Evolutionary conservation across 2,113 vertebrate genomes (phyloP).

Genomic region (Rhinopithecus roxellana): DNA sequence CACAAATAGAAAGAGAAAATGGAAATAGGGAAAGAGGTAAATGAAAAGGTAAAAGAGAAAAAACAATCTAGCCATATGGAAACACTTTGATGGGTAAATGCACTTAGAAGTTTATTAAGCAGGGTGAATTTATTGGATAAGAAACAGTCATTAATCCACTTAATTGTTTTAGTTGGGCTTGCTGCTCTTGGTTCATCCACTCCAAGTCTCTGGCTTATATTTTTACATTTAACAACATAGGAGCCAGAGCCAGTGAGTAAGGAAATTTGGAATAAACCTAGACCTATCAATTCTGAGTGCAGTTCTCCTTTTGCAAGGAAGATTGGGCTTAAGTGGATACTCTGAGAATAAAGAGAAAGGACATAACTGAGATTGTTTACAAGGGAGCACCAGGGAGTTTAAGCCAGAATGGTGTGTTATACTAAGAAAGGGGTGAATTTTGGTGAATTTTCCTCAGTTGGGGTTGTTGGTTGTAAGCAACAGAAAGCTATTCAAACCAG

Average conservation of each 20-base stretch:
- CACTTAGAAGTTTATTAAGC: background rate
- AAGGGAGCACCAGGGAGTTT: background rate
- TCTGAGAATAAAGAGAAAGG: background rate
- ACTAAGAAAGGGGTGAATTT: background rate
- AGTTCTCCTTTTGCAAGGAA: background rate
- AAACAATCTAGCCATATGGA: background rate
- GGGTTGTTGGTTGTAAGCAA: background rate
- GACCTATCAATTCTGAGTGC: background rate
- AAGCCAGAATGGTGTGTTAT: background rate
- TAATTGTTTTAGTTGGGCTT: background rate
- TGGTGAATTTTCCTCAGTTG: background rate
- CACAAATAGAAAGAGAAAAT: slow-evolving; percentile 16
- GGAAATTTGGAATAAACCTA: background rate
- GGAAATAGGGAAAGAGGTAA: background rate
- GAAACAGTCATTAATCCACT: slow-evolving; percentile 14
- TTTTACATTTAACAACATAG: background rate
- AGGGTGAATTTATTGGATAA: background rate
- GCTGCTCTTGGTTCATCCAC: background rate
- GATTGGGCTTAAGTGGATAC: background rate
- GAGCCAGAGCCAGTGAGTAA: background rate
- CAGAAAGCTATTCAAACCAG: background rate
- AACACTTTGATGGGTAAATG: background rate
- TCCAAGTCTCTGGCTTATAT: background rate
- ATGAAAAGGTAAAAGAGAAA: background rate
- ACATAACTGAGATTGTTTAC: background rate